These are phyloP conservation scores for Nothura maculosa DNA, from an alignment of 2,797 vertebrate genomes.

Conservation along the genomic window DNA sequence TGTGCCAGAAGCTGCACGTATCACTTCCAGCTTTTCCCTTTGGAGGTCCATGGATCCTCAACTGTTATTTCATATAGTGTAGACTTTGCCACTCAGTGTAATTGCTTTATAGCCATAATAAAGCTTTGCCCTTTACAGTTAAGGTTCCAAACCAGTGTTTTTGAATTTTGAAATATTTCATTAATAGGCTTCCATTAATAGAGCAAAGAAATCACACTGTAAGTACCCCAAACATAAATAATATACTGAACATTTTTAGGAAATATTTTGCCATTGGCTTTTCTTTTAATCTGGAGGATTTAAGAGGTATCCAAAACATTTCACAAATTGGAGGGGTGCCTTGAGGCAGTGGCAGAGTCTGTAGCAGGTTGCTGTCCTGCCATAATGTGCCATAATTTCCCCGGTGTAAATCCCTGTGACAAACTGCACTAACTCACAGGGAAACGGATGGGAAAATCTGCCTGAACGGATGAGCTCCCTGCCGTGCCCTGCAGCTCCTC, in stretches of 20 bases:
- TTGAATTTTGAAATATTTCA: background rate
- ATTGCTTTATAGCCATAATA: background rate
- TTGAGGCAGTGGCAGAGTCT: background rate
- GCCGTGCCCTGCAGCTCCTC: rapidly evolving
- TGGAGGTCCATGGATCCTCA: background rate
- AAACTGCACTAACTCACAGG: background rate
- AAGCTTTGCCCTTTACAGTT: background rate
- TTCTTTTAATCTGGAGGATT: background rate
- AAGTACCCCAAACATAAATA: background rate
- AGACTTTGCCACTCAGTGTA: background rate
- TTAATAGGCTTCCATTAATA: background rate
- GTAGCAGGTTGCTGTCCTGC: background rate
- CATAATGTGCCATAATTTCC: background rate
- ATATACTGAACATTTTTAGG: background rate
- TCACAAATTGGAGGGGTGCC: background rate
- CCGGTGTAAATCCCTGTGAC: background rate
- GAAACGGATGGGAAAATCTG: background rate
- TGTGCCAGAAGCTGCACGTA: background rate
- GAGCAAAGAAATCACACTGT: background rate
- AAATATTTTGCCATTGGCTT: background rate
- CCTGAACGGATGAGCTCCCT: background rate
- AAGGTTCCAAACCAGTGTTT: background rate
- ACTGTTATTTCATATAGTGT: background rate
- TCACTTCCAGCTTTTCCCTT: background rate
- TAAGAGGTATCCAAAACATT: background rate